Percentiles rank a stretch among this genome's conserved stretches.
phyloP scores from a whole-genome alignment of 2,888 invertebrate genomes.

The Andrena marginata region DNA sequence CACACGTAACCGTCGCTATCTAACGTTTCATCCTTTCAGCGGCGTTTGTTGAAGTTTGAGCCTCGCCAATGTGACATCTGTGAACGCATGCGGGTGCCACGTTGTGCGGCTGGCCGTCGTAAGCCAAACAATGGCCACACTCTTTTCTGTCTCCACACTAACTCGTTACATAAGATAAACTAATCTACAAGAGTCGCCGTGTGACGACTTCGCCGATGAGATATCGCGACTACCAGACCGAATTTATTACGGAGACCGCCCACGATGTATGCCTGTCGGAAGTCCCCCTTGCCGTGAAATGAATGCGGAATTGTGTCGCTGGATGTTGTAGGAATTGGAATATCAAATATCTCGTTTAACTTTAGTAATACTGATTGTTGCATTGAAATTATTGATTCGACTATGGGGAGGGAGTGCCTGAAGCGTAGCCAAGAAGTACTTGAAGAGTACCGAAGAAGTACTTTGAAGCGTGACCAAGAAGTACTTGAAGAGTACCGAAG shows the following conservation, averaged over 20 bases:
- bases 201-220: slow-evolving; percentile 33
- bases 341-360: neutral
- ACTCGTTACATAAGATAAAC: slow-evolving; percentile 70
- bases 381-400: too few relatives aligned
- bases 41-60: neutral
- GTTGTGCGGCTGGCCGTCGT: slow-evolving; percentile 39
- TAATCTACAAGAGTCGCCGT: slow-evolving; percentile 60
- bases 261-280: slow-evolving; percentile 14
- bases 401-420: too few relatives aligned
- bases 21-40: slow-evolving; percentile 4
- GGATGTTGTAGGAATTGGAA: too few relatives aligned
- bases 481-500: neutral
- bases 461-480: too few relatives aligned
- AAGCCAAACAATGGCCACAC: slow-evolving; percentile 61
- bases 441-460: too few relatives aligned
- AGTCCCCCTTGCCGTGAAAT: neutral
- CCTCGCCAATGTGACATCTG: slow-evolving; percentile 24
- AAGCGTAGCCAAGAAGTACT: too few relatives aligned
- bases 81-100: slow-evolving; percentile 65
- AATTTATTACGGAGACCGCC: slow-evolving; percentile 43
- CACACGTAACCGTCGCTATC: neutral
- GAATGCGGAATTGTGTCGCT: neutral
- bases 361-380: too few relatives aligned
- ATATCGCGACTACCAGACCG: slow-evolving; percentile 34
- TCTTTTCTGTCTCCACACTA: slow-evolving; percentile 59